Percentiles rank a stretch among this genome's conserved stretches.
Evolutionary conservation across 2,888 invertebrate genomes (phyloP).

Genomic region (Ophraella communa): DNA sequence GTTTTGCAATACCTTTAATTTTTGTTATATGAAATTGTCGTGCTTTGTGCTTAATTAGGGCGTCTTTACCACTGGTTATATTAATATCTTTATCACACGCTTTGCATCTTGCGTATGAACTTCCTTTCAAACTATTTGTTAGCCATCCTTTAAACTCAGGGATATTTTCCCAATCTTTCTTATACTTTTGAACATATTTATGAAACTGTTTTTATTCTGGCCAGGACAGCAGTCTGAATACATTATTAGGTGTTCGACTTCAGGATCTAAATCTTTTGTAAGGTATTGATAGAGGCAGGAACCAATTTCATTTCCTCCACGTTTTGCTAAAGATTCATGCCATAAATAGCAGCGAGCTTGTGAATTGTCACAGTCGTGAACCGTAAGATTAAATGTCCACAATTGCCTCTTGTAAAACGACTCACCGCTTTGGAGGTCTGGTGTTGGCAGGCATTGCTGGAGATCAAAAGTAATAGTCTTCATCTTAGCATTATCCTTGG

Average conservation of each 20-base stretch:
- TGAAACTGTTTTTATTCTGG: no score
- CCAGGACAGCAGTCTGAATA: background rate
- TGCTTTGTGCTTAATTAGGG: background rate
- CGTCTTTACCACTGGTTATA: background rate
- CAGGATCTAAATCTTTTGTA: background rate
- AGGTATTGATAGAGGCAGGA: no score
- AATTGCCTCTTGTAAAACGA: no score
- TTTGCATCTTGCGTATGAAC: background rate
- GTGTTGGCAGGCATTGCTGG: background rate
- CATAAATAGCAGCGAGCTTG: no score
- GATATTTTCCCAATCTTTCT: background rate
- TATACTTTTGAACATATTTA: background rate
- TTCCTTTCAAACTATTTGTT: background rate
- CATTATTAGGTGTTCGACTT: background rate
- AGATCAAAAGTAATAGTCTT: background rate
- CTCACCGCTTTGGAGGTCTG: no score
- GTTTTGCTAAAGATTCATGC: no score
- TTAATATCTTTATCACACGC: background rate
- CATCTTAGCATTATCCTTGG: background rate
- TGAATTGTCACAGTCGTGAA: no score
- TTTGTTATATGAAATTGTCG: background rate
- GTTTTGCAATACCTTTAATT: background rate
- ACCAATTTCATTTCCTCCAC: no score
- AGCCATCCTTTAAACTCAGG: background rate
- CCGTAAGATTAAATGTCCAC: no score